These are phyloP conservation scores for Scrobipalpa costella DNA, from an alignment of 2,888 invertebrate species.

Conservation along the genomic window DNA sequence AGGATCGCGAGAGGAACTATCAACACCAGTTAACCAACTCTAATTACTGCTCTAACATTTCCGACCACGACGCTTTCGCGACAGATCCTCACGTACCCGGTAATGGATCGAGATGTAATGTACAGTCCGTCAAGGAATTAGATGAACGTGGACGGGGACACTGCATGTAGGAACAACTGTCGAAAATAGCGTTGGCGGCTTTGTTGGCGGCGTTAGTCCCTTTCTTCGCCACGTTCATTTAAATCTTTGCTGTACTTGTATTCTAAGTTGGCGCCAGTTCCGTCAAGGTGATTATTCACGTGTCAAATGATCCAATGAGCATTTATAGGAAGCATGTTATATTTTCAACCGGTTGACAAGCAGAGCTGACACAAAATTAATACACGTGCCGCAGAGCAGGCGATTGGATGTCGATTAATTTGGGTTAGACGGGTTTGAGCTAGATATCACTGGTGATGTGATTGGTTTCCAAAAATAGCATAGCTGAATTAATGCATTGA, in stretches of 20 bases:
- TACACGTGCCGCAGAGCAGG: not conserved
- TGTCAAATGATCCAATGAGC: conserved; percentile 27
- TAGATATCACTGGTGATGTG: not conserved
- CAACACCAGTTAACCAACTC: not conserved
- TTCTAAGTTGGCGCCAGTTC: conserved; percentile 2
- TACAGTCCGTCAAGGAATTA: not conserved
- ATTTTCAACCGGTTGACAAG: conserved; percentile 1
- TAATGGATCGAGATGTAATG: conserved; percentile 17
- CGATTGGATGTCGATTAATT: conserved; percentile 10
- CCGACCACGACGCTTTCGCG: not conserved
- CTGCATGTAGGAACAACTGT: too few relatives aligned
- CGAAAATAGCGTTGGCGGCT: too few relatives aligned
- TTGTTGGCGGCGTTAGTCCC: too few relatives aligned
- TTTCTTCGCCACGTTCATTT: too few relatives aligned
- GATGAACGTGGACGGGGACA: too few relatives aligned
- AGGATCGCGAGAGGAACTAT: conserved; percentile 3
- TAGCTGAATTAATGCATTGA: not conserved
- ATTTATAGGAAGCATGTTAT: conserved; percentile 25
- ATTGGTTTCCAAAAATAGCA: conserved; percentile 13
- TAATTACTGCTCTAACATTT: conserved; percentile 5
- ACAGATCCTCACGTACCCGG: not conserved
- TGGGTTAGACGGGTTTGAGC: conserved; percentile 6
- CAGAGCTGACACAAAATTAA: conserved; percentile 10
- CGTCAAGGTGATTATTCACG: conserved; percentile 26
- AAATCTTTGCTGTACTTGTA: too few relatives aligned